Evolutionary conservation across 2,888 invertebrate species (phyloP).

Genomic region (Chaetogeoica ovagalla): DNA sequence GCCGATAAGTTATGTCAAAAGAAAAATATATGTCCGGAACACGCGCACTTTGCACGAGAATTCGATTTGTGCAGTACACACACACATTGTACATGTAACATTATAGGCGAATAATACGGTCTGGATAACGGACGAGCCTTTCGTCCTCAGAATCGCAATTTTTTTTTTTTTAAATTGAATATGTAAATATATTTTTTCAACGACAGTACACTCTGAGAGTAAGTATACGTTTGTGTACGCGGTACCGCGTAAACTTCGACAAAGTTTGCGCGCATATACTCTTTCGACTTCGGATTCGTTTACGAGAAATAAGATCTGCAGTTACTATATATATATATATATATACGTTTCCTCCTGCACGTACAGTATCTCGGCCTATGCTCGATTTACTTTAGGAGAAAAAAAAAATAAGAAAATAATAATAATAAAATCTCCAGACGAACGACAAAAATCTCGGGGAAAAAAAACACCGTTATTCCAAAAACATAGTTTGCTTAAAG

Average conservation of each 20-base stretch:
- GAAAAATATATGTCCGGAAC: too few species aligned
- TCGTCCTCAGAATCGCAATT: too few species aligned
- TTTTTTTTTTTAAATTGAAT: slow-evolving; percentile 38
- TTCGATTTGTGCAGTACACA: too few species aligned
- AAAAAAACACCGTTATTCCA: slow-evolving; percentile 35
- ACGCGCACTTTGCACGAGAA: too few species aligned
- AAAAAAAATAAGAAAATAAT: neutral
- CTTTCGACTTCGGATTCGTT: slow-evolving; percentile 6
- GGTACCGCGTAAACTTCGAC: slow-evolving; percentile 8
- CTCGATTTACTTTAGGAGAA: slow-evolving; percentile 15
- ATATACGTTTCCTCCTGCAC: neutral
- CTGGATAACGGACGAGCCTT: too few species aligned
- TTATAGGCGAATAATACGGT: too few species aligned
- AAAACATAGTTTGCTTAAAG: slow-evolving; percentile 29
- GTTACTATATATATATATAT: neutral
- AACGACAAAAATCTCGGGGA: slow-evolving; percentile 29
- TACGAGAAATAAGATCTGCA: slow-evolving; percentile 3
- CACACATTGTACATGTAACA: too few species aligned
- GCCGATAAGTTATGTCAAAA: too few species aligned
- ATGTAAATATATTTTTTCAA: slow-evolving; percentile 21
- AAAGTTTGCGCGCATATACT: slow-evolving; percentile 20
- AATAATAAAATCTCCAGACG: slow-evolving; percentile 15
- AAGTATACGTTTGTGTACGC: neutral
- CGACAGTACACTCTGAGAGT: neutral
- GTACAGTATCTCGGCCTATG: neutral